phyloP scores from a whole-genome alignment of 2,797 vertebrate genomes.

The Acrossocheilus wenchowensis region DNA sequence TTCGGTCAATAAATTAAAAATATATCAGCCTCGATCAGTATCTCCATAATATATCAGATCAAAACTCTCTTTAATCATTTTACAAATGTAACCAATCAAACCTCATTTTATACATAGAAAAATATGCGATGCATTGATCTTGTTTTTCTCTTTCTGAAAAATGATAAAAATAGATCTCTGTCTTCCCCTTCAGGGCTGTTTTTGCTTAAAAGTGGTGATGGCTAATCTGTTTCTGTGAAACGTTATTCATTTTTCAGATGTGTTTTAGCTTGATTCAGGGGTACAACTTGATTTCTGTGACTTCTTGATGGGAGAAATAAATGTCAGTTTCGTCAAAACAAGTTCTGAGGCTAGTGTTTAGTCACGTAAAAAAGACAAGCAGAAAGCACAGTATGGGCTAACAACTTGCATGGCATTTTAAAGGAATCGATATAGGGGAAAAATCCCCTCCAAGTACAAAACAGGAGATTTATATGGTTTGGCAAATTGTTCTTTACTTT shows the following conservation, averaged over 20 bases:
- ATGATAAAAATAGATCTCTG: conserved; percentile 68
- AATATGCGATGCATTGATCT: conserved; percentile 69
- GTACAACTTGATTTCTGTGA: conserved; percentile 34
- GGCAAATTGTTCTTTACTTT: conserved; percentile 58
- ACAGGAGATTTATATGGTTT: conserved; percentile 40
- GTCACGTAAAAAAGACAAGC: conserved; percentile 31
- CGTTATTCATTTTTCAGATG: conserved; percentile 49
- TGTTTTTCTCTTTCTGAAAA: conserved; percentile 64
- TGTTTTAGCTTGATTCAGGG: conserved; percentile 52
- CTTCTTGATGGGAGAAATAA: background rate
- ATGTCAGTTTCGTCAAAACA: background rate
- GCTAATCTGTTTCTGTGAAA: conserved; percentile 50
- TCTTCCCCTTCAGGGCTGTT: conserved; percentile 56
- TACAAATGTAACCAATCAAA: conserved; percentile 65
- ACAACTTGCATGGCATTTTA: conserved; percentile 49
- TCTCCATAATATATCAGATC: conserved; percentile 54
- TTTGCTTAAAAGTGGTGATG: conserved; percentile 56
- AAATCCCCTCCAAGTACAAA: conserved; percentile 49
- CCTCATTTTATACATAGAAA: conserved; percentile 71
- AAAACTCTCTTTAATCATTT: conserved; percentile 63
- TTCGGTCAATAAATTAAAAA: conserved; percentile 68
- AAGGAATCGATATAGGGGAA: conserved; percentile 23
- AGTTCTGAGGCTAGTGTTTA: conserved; percentile 2
- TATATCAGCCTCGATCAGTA: conserved; percentile 58
- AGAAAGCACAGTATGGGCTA: conserved; percentile 46